Base-by-base conservation (phyloP, 2,797 vertebrate species). In the Sebastes alutus region DNA sequence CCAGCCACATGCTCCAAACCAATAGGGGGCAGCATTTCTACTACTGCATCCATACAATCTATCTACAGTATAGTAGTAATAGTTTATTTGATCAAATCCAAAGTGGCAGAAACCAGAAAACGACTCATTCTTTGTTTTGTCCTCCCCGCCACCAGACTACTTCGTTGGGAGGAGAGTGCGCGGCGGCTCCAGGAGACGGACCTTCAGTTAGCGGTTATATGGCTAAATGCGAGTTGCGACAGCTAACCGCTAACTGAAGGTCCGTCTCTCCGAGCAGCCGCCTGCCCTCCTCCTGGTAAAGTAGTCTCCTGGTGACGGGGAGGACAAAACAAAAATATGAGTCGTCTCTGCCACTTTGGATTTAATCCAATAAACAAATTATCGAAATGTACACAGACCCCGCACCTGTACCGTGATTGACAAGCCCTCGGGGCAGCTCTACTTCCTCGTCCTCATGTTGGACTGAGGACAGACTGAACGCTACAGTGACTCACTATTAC, bases 241-340 rank as follows among this genome's bases (percentile, higher is more conserved):
- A 46, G 42, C 42, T 55, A 55, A 25, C 54, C 5, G 22, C 54
- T 14, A 56, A 56, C 54, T 25, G 54, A 46, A 18, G 42, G 42
- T 18, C 42, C 1, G 42, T 56, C 2, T 14, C 54, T 6, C 5
- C 0, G 22, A 27, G 1, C 23, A 14, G 7, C 56, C 13, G 25
- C 14, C 25, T 1, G 7, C 56, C 25, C 56, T 29, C 13, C 13
- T 14, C 55, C 58, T 20, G 27, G 58, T 0, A 16, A 59, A 9
- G 14, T 9, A 29, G 58, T 60, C 27, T 60, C 5, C 27, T 59
- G 7, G 29, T 30, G 27, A 18, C 2, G 0, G 9, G 9, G 8
- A 20, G 59, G 59, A 20, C 2, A 5, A 61, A 18, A 18, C 56
- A 18, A 46, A 46, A 46, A 46, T 3, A 56, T 13, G 3, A 56